Base-by-base conservation (phyloP, 2,888 invertebrate genomes). In the Cylloceria caligata region DNA sequence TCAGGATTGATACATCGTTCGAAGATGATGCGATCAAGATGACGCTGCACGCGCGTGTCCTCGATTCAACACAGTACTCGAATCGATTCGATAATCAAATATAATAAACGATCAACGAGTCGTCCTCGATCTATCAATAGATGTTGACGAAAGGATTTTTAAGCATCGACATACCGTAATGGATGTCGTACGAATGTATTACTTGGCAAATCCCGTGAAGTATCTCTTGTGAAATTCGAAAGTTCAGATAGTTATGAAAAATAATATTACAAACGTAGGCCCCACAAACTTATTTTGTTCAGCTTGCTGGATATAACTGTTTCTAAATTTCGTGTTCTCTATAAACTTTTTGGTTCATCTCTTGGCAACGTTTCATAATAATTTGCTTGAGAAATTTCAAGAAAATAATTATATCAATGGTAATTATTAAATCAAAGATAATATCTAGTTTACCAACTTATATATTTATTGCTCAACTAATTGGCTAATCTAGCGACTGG, bases 211-310 rank as follows among this genome's bases (percentile, higher is more conserved):
- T 24, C 24, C 9, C 62, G 39, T 45, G 27, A 64, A 49, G 52
- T 42, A 45, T 45, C 47, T 30, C 47, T 67, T 67, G 45, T 19
- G 67, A 67, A 67, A 67, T 67, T 67, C 67, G 67, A 67, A 67
- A 67, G 67, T 47, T 9, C 19, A 11, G 64, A 64, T 45, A 5
- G 64, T 9, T 13, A 13, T 42, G 5, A 24, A 24, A 39, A 42
- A 64, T 34, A 24, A 64, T 67, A 16, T 30, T n/a, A 47, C 27
- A n/a, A n/a, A n/a, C n/a, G n/a, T n/a, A n/a, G n/a, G n/a, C 27
- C 16, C 47, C 45, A 30, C 16, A 13, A 13, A 21, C 49, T 49
- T 19, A 3, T 24, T 52, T 52, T 21, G 9, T 49, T 49, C 3
- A 11, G 55, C n/a, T 27, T 27, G n/a, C 13, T 27, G n/a, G n/a